Evolutionary conservation across 2,113 vertebrate species (phyloP), one percentile per base, ranked within the genome.

Genomic region (Romanogobio albipinnatus): DNA sequence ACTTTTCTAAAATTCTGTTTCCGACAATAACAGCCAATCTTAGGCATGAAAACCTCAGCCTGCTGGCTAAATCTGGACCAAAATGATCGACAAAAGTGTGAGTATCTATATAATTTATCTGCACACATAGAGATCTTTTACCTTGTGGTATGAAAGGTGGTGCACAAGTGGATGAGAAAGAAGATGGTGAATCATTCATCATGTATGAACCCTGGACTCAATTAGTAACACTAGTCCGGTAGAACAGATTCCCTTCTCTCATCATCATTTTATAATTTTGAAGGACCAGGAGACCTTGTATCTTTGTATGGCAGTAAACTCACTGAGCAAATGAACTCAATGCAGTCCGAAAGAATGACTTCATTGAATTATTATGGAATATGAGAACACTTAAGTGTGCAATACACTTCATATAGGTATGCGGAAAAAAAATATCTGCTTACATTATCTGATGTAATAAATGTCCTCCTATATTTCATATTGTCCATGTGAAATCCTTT

Each of bases 171-270:
- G 73, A n/a, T 3, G 14, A 75, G 74, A 29, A 53, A 76, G 74
- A 76, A 62, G 76, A n/a, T 10, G n/a, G n/a, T 64, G 43, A 80
- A 64, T 64, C 24, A 64, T 64, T 47, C 39, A 80, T 80, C 77
- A 80, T 19, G 26, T 80, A 47, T 64, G 24, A 80, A 80, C 43
- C 77, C 78, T 66, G 43, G 26, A 49, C 36, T 47, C 39, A 80
- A 47, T 64, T 64, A 80, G 58, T 26, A 64, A 43, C 33, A 78
- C 53, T 79, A 64, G 43, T 49, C 58, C 13, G 1, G 36, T 22
- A 64, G 78, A 80, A 80, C 49, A 29, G 43, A 10, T 64, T 51
- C 78, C 33, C 47, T 62, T 4, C 36, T 80, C 59, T 81, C 78
- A 66, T 80, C 43, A 17, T 66, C 13, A 66, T 81, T 66, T 49